These are phyloP conservation scores for Aphelenchoides besseyi DNA, from an alignment of 1,140 invertebrate species.

Conservation along the genomic window DNA sequence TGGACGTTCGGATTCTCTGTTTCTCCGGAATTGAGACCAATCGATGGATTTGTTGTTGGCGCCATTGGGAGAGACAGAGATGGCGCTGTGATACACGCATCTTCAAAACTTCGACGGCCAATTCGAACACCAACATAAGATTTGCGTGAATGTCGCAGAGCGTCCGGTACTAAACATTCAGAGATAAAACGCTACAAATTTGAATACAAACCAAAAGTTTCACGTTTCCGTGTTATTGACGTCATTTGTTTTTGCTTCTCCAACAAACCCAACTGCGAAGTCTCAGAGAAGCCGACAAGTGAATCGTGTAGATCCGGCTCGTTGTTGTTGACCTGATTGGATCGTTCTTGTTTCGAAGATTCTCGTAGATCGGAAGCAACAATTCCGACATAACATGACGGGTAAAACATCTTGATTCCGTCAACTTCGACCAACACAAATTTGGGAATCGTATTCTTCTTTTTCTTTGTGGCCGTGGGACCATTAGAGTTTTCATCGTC, in stretches of 20 bases:
- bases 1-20: neutral
- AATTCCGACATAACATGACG: conserved; percentile 39
- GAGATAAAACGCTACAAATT: neutral
- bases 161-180: conserved; percentile 24
- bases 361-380: conserved; percentile 23
- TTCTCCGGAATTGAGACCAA: neutral
- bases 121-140: conserved; percentile 30
- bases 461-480: neutral
- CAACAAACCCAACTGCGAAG: neutral
- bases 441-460: conserved; percentile 29
- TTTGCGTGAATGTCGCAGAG: conserved; percentile 22
- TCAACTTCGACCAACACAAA: conserved; percentile 45
- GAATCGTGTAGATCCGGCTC: neutral
- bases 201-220: neutral
- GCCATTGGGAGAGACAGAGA: neutral
- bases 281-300: neutral
- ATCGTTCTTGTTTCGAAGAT: neutral
- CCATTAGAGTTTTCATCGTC: neutral
- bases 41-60: neutral
- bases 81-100: conserved; percentile 27
- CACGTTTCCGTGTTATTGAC: neutral
- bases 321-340: neutral
- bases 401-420: conserved; percentile 43
- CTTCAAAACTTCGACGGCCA: conserved; percentile 43
- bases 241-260: neutral